A percentile compares a stretch with the other conserved stretches of the same genome.
These are phyloP conservation scores for Lasioglossum vierecki DNA, from an alignment of 2,888 invertebrate genomes.

Conservation along the genomic window DNA sequence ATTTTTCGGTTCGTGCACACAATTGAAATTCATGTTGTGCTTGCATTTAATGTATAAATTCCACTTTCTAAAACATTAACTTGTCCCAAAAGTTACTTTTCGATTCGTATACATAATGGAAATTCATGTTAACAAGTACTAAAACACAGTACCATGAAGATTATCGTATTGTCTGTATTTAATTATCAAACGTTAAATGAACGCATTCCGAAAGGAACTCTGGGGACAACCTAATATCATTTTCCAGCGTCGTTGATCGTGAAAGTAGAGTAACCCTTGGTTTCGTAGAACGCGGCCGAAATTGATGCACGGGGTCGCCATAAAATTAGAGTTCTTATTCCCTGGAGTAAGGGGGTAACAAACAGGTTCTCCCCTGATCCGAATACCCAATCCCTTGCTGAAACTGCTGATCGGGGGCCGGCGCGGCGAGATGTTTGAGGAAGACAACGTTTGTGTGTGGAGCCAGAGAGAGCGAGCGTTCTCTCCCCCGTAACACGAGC, in stretches of 20 bases:
- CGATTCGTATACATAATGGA: too few species aligned
- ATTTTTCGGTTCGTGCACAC: too few species aligned
- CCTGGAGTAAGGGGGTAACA: conserved; percentile 37
- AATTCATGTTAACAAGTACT: too few species aligned
- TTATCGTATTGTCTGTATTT: too few species aligned
- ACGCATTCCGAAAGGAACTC: too few species aligned
- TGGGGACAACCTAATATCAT: background rate
- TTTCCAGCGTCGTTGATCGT: background rate
- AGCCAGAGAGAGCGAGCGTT: conserved; percentile 1
- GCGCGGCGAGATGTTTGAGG: conserved; percentile 62
- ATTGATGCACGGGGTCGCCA: conserved; percentile 1
- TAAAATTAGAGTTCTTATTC: conserved; percentile 53
- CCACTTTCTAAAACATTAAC: too few species aligned
- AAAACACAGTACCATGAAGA: too few species aligned
- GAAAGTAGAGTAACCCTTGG: background rate
- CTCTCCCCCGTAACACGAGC: conserved; percentile 67
- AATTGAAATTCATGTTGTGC: too few species aligned
- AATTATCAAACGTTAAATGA: too few species aligned
- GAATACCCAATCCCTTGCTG: conserved; percentile 39
- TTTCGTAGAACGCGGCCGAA: background rate
- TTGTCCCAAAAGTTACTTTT: too few species aligned
- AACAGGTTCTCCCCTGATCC: conserved; percentile 62
- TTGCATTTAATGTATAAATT: too few species aligned
- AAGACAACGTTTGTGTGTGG: conserved; percentile 47
- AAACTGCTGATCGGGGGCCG: conserved; percentile 43